A percentile compares a stretch with the other conserved stretches of the same genome.
These are phyloP conservation scores for Poeciliopsis turrubarensis DNA, from an alignment of 2,113 vertebrate species.

Conservation along the genomic window DNA sequence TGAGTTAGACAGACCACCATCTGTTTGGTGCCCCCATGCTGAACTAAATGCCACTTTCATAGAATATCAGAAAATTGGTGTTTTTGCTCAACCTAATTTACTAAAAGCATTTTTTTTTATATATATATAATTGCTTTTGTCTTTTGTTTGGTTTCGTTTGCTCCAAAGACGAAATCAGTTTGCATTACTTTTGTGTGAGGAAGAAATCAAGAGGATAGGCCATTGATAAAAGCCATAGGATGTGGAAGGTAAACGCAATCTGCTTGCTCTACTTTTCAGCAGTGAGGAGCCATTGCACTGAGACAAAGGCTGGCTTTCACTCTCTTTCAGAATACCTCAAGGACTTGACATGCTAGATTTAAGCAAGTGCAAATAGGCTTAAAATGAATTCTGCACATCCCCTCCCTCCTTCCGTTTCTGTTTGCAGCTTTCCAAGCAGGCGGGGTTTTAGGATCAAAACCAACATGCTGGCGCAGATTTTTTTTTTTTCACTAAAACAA, in stretches of 20 bases:
- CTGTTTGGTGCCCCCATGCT: constrained; percentile 55
- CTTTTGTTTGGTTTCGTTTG: neutral
- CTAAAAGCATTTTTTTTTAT: constrained; percentile 3
- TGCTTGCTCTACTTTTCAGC: constrained; percentile 14
- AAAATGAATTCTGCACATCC: constrained; percentile 48
- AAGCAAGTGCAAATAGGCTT: constrained; percentile 55
- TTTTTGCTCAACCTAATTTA: constrained; percentile 19
- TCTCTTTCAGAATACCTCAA: constrained; percentile 46
- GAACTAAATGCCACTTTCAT: constrained; percentile 56
- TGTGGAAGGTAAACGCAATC: constrained; percentile 23
- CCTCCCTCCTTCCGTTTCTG: constrained; percentile 23
- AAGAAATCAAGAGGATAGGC: constrained; percentile 6
- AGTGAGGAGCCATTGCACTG: constrained; percentile 33
- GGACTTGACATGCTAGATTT: constrained; percentile 48
- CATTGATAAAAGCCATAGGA: constrained; percentile 10
- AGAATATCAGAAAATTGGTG: constrained; percentile 31
- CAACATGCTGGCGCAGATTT: constrained; percentile 42
- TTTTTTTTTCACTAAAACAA: constrained; percentile 34
- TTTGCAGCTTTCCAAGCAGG: constrained; percentile 35
- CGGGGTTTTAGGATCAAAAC: constrained; percentile 48
- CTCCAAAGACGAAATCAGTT: neutral
- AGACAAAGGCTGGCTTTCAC: constrained; percentile 46
- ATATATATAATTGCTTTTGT: neutral
- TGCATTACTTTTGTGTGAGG: constrained; percentile 17
- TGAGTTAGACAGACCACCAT: constrained; percentile 68